Evolutionary conservation across 2,113 vertebrate genomes (phyloP).

Genomic region (Lathamus discolor): DNA sequence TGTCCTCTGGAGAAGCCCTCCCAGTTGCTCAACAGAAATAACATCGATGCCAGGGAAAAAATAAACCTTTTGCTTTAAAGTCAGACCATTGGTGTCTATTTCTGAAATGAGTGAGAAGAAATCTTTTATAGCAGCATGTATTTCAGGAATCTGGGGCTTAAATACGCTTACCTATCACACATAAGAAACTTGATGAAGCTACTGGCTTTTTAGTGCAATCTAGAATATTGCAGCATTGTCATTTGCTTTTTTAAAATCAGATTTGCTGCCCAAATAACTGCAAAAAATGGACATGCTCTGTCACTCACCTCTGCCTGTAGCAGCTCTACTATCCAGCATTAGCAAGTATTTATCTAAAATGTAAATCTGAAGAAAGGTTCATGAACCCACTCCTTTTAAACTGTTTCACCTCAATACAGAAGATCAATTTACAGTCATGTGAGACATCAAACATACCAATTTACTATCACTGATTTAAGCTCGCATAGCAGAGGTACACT

Average conservation of each 20-base stretch:
- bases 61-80: not conserved
- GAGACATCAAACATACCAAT: not conserved
- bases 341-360: not conserved
- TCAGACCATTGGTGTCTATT: not conserved
- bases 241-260: not conserved
- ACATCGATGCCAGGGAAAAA: not conserved
- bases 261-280: not conserved
- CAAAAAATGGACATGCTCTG: not conserved
- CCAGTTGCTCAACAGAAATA: not conserved
- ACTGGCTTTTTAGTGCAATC: not conserved
- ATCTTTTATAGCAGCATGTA: not conserved
- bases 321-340: constrained; percentile 7
- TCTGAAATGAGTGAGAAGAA: not conserved
- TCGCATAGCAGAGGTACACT: not conserved
- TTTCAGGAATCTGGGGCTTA: not conserved
- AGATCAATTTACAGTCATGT: not conserved
- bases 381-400: not conserved
- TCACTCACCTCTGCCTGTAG: not conserved
- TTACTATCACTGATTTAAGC: not conserved
- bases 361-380: not conserved
- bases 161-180: not conserved
- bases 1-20: not conserved
- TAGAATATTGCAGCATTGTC: not conserved
- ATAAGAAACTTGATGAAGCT: not conserved
- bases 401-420: not conserved